phyloP scores from a whole-genome alignment of 2,888 invertebrate genomes.

The Morpho helenor region DNA sequence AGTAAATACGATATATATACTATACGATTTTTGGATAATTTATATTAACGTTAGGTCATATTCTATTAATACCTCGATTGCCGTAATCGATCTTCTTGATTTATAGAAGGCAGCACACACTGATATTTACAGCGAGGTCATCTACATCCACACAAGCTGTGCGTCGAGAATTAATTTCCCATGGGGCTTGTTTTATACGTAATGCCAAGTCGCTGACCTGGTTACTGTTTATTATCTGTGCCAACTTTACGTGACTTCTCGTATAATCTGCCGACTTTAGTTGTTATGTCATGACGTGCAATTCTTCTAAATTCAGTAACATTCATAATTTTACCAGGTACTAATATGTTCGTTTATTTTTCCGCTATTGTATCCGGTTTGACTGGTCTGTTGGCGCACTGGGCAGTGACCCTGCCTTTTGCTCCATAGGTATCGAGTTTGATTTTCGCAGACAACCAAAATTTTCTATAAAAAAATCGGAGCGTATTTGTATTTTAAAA shows the following conservation, averaged over 20 bases:
- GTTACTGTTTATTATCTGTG: slow-evolving; percentile 42
- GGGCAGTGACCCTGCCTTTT: too few relatives aligned
- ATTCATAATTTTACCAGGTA: too few relatives aligned
- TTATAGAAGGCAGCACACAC: slow-evolving; percentile 21
- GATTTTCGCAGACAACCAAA: too few relatives aligned
- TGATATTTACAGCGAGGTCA: slow-evolving; percentile 25
- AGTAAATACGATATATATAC: not conserved
- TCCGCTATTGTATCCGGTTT: too few relatives aligned
- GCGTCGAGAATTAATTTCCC: slow-evolving; percentile 34
- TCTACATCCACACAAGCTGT: slow-evolving; percentile 21
- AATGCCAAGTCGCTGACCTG: slow-evolving; percentile 37
- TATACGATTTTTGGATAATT: not conserved
- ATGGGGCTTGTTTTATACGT: slow-evolving; percentile 26
- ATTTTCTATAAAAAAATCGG: too few relatives aligned
- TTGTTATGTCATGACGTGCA: slow-evolving; percentile 6
- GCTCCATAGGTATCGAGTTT: too few relatives aligned
- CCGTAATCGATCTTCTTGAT: slow-evolving; percentile 20
- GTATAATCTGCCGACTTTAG: slow-evolving; percentile 15
- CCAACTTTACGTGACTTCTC: slow-evolving; percentile 41
- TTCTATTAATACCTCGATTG: slow-evolving; percentile 17
- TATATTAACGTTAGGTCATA: not conserved
- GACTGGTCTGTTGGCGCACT: too few relatives aligned
- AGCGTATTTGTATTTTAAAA: too few relatives aligned
- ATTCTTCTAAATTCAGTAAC: too few relatives aligned
- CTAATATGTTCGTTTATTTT: too few relatives aligned